Evolutionary conservation across 2,888 invertebrate species (phyloP), one percentile per base, ranked within the genome.

Genomic region (Acanthococcus lagerstroemiae): DNA sequence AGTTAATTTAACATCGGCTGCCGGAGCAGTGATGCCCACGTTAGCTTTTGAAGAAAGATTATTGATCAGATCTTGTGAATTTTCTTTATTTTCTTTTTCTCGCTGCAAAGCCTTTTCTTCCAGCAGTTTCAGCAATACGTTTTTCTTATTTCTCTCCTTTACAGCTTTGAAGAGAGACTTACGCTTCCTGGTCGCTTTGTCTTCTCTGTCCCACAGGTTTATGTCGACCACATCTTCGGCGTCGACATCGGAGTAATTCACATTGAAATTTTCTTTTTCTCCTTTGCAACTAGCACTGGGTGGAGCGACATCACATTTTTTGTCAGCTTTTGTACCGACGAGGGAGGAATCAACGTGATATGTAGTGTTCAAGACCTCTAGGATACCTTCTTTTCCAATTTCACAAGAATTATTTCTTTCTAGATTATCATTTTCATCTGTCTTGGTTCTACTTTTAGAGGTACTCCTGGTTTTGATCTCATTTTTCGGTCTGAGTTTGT

Each of bases 131-230:
- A 25, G 17, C 17, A 25, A 27, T 45, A 63, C 27, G 17, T 21
- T 44, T n/a, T 37, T 50, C 12, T 52, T 63, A 37, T 63, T 63
- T 37, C 63, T 21, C 54, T 63, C 63, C 24, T 63, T 63, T n/a
- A 63, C 52, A 1, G 63, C 30, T 44, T 63, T 63, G 17, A 63
- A 63, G 1, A 52, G 24, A 15, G 21, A 5, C 22, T 17, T 27
- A 17, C 54, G 52, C 25, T 63, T 63, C 12, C 37, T 27, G 12
- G 25, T 12, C 9, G 27, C 22, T 21, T 12, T 52, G 12, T 63
- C 63, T n/a, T 63, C 24, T 9, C 17, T 37, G 30, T 63, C 30
- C 63, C 63, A 63, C 50, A 63, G 4, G 24, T 54, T 37, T 1
- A 44, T 5, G 12, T 63, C 63, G 9, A 54, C 22, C 7, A 17